phyloP scores from a whole-genome alignment of 1,140 invertebrate species.

The Oryzaephilus surinamensis region DNA sequence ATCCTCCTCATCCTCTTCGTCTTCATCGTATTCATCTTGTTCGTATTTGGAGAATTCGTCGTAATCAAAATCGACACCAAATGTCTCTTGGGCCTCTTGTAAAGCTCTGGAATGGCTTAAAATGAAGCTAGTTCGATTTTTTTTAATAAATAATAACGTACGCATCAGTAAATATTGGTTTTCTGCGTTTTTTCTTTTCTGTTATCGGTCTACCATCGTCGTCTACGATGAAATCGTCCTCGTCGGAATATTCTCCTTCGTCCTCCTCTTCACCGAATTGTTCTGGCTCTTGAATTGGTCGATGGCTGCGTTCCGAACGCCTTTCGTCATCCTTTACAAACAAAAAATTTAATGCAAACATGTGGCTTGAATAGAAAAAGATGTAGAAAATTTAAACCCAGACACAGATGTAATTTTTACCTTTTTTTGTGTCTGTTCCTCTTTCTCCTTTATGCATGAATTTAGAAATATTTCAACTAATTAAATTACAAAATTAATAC shows the following conservation, averaged over 20 bases:
- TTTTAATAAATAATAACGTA: constrained; percentile 51
- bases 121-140: constrained; percentile 5
- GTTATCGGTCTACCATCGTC: constrained; percentile 88
- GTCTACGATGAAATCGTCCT: constrained; percentile 96
- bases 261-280: constrained; percentile 65
- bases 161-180: constrained; percentile 84
- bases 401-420: constrained; percentile 8
- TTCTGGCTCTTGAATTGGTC: constrained; percentile 53
- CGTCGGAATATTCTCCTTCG: constrained; percentile 73
- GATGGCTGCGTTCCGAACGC: constrained; percentile 54
- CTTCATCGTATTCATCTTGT: constrained; percentile 78
- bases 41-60: constrained; percentile 88
- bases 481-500: not conserved
- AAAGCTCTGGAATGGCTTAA: constrained; percentile 51
- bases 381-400: not conserved
- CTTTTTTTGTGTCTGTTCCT: constrained; percentile 14
- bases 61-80: constrained; percentile 97
- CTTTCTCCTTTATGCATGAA: constrained; percentile 14
- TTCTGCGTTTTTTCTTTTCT: constrained; percentile 76
- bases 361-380: not conserved
- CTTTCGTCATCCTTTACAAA: constrained; percentile 66
- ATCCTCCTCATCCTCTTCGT: constrained; percentile 61
- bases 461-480: no score
- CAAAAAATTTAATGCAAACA: not conserved
- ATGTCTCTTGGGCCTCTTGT: constrained; percentile 98